Evolutionary conservation across 2,113 vertebrate genomes (phyloP).

Genomic region (Corapipo altera): DNA sequence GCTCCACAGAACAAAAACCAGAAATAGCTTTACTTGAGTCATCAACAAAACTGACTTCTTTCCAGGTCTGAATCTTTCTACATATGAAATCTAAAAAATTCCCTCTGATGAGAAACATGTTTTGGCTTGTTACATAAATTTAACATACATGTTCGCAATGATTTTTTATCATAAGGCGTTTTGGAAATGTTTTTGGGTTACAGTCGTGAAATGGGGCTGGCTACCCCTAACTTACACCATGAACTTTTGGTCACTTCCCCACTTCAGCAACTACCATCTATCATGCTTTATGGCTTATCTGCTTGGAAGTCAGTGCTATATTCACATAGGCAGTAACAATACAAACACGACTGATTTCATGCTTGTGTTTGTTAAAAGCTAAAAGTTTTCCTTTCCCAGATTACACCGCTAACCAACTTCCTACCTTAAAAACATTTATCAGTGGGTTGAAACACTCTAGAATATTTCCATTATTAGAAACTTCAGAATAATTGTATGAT

Average conservation of each 20-base stretch:
- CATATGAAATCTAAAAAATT: neutral
- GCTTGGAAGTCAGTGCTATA: neutral
- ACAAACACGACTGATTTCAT: neutral
- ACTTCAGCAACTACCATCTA: neutral
- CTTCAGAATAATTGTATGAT: neutral
- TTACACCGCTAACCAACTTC: neutral
- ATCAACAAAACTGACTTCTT: neutral
- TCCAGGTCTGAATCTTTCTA: neutral
- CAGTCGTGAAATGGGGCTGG: neutral
- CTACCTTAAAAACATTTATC: neutral
- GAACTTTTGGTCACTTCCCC: neutral
- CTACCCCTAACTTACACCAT: neutral
- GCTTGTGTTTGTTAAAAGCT: neutral
- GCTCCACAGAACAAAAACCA: neutral
- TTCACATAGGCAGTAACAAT: neutral
- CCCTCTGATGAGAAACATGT: fast-evolving
- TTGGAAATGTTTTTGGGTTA: neutral
- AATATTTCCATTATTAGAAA: neutral
- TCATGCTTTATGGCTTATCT: neutral
- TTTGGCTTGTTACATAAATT: neutral
- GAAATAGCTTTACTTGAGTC: slow-evolving; percentile 24
- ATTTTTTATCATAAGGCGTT: neutral
- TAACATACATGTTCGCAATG: neutral
- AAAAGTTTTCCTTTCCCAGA: neutral
- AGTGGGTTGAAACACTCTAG: neutral